Evolutionary conservation across 2,113 vertebrate species (phyloP), one percentile per base, ranked within the genome.

Genomic region (Nothocercus nigrocapillus): DNA sequence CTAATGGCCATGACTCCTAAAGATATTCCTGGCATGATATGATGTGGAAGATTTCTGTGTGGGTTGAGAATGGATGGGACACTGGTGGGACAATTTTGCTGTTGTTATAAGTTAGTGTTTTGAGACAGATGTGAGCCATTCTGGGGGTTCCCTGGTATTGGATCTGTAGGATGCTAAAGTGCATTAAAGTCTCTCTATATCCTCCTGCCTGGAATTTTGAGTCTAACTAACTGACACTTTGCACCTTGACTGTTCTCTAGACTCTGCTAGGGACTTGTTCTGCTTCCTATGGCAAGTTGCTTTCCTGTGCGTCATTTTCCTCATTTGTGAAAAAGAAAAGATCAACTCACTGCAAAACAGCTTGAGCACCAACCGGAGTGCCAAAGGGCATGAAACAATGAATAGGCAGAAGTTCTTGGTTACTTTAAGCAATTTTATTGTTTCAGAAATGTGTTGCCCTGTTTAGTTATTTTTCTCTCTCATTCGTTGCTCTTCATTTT

Each of bases 301-400:
- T 85, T 20, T 82, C 34, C 19, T 45, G 36, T 63, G 53, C 5
- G 40, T 84, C 7, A 0, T 76, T 95, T 93, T 95, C 54, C 27
- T 92, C 42, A 54, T 79, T 86, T 90, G 38, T 84, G 77, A 86
- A 93, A 74, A 24, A 13, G 5, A 32, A 63, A 56, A 84, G 90
- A 90, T 83, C 91, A 95, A 88, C 6, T 20, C n/a, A 36, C 94
- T 94, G 80, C 90, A 92, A 89, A 93, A 84, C 62, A 72, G 25
- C 38, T 78, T 88, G 82, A 88, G 73, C 88, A 93, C 62, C 58
- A 73, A 78, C 83, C 11, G 11, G 20, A 91, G 10, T 3, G 6
- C 95, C 61, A 42, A 68, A 83, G 70, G 82, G 66, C 62, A 79
- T 1, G 3, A 75, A 84, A 69, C 80, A 92, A 81, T 62, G 66